These are phyloP conservation scores for Argynnis bischoffii DNA, from an alignment of 2,888 invertebrate species.

Conservation along the genomic window DNA sequence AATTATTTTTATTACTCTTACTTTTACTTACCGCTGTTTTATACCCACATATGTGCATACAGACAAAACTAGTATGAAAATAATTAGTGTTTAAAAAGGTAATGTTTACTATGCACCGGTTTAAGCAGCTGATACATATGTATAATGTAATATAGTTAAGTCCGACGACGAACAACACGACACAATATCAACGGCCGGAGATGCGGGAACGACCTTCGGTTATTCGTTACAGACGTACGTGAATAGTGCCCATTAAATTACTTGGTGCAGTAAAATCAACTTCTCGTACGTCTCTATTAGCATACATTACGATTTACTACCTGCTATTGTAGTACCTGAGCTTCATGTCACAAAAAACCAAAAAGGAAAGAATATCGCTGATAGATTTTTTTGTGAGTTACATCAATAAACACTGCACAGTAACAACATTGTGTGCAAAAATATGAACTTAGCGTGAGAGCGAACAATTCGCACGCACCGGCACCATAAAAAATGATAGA, in stretches of 20 bases:
- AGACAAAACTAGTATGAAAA: neutral
- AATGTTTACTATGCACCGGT: neutral
- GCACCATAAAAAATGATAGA: conserved; percentile 38
- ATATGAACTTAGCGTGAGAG: conserved; percentile 11
- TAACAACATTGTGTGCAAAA: conserved; percentile 9
- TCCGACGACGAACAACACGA: conserved; percentile 8
- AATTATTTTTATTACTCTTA: conserved; percentile 17
- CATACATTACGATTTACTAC: conserved; percentile 10
- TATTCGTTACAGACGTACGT: conserved; percentile 19
- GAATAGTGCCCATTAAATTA: conserved; percentile 14
- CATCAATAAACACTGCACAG: conserved; percentile 16
- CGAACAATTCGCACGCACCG: conserved; percentile 10
- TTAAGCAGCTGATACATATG: conserved; percentile 14
- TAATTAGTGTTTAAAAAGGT: neutral
- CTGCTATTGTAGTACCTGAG: conserved; percentile 3
- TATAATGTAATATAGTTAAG: conserved; percentile 2
- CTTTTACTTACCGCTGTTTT: conserved; percentile 13
- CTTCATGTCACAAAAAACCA: neutral
- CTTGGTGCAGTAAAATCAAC: conserved; percentile 4
- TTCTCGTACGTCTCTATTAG: neutral
- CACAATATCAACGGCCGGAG: conserved; percentile 13
- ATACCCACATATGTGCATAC: neutral
- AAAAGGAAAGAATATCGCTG: neutral
- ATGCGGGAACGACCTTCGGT: conserved; percentile 25
- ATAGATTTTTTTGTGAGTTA: conserved; percentile 1